Base-by-base conservation (phyloP, 2,888 invertebrate species). In the Dryomyza anilis region DNA sequence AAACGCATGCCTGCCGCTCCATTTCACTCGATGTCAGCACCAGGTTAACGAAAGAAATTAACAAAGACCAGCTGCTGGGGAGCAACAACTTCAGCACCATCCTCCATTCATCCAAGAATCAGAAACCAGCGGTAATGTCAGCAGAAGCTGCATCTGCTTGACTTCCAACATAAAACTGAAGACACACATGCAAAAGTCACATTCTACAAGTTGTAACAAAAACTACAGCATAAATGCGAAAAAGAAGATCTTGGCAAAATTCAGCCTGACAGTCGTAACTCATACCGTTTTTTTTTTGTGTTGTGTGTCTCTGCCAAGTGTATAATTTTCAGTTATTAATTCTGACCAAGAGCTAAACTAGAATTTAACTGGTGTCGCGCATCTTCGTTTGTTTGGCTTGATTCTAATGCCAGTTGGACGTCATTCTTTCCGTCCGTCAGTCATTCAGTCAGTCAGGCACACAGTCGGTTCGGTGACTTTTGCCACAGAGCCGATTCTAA, bases 321-420 rank as follows among this genome's bases (percentile, higher is more conserved):
- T 29, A 36, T 55, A 33, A 55, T 55, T 55, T 55, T 30, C 55
- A 55, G 55, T 55, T 55, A 55, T 55, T 33, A 55, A 55, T 19
- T 19, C 33, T 23, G 36, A 23, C 55, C 36, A 36, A 36, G 6
- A 36, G 55, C 36, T 53, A 55, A 55, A 55, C 55, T 55, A 55
- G 55, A 55, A 55, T 55, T 55, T 14, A 55, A 55, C 36, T 36
- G 55, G 23, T 55, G 55, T 55, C 55, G 55, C 55, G 53, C 23
- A 29, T 53, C 33, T 30, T 16, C 27, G 53, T 33, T 33, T 16
- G 12, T 33, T 33, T 53, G 21, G 16, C 48, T 23, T 48, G 7
- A 33, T 33, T 12, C n/a, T n/a, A n/a, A n/a, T n/a, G n/a, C n/a
- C n/a, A n/a, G n/a, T n/a, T n/a, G n/a, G n/a, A n/a, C n/a, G n/a